phyloP scores from a whole-genome alignment of 2,113 vertebrate species.

The Dipodomys stephensi region DNA sequence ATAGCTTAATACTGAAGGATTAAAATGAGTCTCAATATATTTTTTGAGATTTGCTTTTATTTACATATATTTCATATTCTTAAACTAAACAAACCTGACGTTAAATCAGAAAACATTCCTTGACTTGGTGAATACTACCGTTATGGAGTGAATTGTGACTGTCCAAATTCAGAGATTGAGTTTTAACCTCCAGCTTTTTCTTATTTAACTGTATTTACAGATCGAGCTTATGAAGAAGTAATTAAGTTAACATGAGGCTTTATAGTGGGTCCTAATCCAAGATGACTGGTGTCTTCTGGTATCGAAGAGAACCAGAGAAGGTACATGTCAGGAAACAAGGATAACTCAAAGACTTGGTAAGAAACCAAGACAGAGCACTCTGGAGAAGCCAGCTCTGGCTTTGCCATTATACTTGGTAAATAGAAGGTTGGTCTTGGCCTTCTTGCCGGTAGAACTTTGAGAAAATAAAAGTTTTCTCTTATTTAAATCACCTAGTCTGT shows the following conservation, averaged over 20 bases:
- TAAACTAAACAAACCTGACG: background rate
- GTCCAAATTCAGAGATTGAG: background rate
- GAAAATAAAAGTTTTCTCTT: background rate
- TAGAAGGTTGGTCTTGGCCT: background rate
- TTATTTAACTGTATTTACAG: background rate
- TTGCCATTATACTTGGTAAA: background rate
- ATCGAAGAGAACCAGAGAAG: background rate
- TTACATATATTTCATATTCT: background rate
- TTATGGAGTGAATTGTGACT: background rate
- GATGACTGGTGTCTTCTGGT: background rate
- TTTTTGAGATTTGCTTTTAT: background rate
- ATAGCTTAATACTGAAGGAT: background rate
- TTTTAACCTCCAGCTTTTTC: background rate
- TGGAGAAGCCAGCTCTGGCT: background rate
- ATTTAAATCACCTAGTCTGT: background rate
- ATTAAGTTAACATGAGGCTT: background rate
- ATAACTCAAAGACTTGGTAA: background rate
- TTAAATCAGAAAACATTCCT: background rate
- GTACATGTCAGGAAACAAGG: background rate
- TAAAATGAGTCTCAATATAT: conserved; percentile 16
- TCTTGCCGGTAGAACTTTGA: background rate
- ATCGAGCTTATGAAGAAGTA: background rate
- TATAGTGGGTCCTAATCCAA: background rate
- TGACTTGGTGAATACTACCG: background rate
- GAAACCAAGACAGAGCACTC: background rate